Conservation (phyloP, 2,113 vertebrate species). For the human region GRCh38 chr22:36639001-36639500, state of each 20-base stretch:
- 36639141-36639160: not conserved
- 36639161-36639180: not conserved
- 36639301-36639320: not conserved
- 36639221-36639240: not conserved
- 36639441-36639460: not conserved
- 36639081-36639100: not conserved
- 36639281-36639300: not conserved
- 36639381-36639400: not conserved
- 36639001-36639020: not conserved
- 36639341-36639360: accelerated
- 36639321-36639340: not conserved
- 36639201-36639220: not conserved
- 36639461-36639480: not conserved
- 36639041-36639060: not conserved
- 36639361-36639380: not conserved
- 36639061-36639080: not conserved
- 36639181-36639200: not conserved
- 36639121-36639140: not conserved
- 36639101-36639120: not conserved
- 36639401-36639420: not conserved
- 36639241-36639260: not conserved
- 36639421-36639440: not conserved
- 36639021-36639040: not conserved
- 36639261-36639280: not conserved
- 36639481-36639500: not conserved